Base-by-base conservation (phyloP, 2,888 invertebrate species). In the Hololepta plana region DNA sequence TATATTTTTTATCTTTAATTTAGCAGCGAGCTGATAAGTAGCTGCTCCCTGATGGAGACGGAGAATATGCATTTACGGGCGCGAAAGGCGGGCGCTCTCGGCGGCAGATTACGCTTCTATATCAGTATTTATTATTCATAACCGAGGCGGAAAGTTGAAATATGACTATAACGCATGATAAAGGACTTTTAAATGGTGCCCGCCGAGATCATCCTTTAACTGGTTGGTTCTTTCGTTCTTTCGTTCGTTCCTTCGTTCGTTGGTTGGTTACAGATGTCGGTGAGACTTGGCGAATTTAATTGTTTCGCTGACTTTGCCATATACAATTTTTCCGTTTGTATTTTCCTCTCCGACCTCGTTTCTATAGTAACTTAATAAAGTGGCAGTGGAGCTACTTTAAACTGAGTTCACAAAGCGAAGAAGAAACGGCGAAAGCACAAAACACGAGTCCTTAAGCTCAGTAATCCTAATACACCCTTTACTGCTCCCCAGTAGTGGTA, bases 91-190 rank as follows among this genome's bases (percentile, higher is more conserved):
- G 32, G 40, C 40, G 42, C 40, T 39, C 38, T 36, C 30, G 21
- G 28, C 30, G 39, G 39, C 43, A 47, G 49, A 49, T 50, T 51
- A 49, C 48, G 45, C 42, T 33, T 44, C n/a, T 49, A 49, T 51
- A 52, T 51, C 50, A 51, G 50, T 51, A 51, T 51, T 51, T 52
- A 52, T 52, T 51, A 52, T 52, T 51, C 51, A 51, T 51, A 52
- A 51, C 46, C 46, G 47, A 38, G 43, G 40, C 43, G 44, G 44
- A 45, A 49, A 49, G 41, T 44, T 48, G 48, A 50, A 49, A 49
- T 51, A 51, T 41, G 46, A 47, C 50, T 41, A 47, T 45, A 45
- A 47, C 46, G 45, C 41, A 49, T 51, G 50, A 50, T 49, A 50
- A 50, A 49, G 42, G 42, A 43, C 39, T 44, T 47, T 44, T 45